Percentiles rank a stretch among this genome's conserved stretches.
phyloP scores from a whole-genome alignment of 2,113 vertebrate species.

The Pelusios castaneus region DNA sequence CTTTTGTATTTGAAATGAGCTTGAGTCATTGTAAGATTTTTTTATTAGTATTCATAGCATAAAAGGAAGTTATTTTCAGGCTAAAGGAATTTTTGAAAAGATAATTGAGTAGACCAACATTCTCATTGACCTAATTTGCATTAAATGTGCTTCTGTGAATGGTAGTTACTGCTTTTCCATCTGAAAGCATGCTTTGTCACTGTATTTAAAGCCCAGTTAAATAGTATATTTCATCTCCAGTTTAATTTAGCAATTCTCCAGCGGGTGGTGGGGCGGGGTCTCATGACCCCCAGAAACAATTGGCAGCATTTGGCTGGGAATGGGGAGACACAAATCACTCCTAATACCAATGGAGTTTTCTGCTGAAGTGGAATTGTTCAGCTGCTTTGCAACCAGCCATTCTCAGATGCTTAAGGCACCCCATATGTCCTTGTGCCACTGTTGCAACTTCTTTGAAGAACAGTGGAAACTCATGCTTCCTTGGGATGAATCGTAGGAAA shows the following conservation, averaged over 20 bases:
- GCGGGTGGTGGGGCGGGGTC: constrained; percentile 28
- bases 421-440: not conserved
- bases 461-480: not conserved
- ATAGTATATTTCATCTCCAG: not conserved
- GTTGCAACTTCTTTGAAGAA: not conserved
- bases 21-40: not conserved
- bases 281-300: not conserved
- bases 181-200: constrained; percentile 56
- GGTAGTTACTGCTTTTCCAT: constrained; percentile 52
- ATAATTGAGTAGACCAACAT: constrained; percentile 65
- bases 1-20: constrained; percentile 18
- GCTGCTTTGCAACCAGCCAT: not conserved
- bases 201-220: constrained; percentile 44
- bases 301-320: not conserved
- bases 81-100: constrained; percentile 55
- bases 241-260: constrained; percentile 1
- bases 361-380: not conserved
- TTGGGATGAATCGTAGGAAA: not conserved
- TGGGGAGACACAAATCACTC: not conserved
- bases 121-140: constrained; percentile 68
- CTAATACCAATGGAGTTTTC: not conserved
- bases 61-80: constrained; percentile 57
- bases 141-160: constrained; percentile 61
- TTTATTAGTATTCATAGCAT: constrained; percentile 56
- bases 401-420: not conserved